Evolutionary conservation across 1,140 invertebrate genomes (phyloP), one percentile per base, ranked within the genome.

Genomic region (Drosophila virilis): DNA sequence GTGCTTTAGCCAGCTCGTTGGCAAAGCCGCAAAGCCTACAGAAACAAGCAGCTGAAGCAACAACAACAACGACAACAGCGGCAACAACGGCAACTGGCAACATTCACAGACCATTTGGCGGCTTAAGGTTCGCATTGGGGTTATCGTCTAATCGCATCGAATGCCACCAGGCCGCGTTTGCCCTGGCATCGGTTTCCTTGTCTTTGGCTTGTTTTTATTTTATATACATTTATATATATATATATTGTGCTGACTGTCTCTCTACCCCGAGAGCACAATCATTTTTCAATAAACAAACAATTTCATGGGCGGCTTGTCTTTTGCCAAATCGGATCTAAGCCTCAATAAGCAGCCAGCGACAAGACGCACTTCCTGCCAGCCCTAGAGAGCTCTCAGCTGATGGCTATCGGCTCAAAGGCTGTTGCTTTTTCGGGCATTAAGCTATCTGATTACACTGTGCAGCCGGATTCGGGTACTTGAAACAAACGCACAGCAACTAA

Each of bases 201-300:
- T 76, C 65, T 64, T 50, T 46, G 2, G 40, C 38, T 51, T 69
- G 66, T 65, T 76, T 65, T 58, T 77, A 48, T 66, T 43, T 51
- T 28, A 57, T 9, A 28, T 13, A 28, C n/a, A 9, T 43, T 38
- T 40, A 51, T 64, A 42, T 38, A 28, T 58, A 43, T 70, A 48
- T 71, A 38, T 50, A 64, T 65, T 65, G 48, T 64, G 38, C 45
- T 40, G 62, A n/a, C 40, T 40, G 38, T 61, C 35, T 28, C 45
- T 62, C 38, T 32, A 15, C 57, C 48, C 77, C 38, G 28, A 52
- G 78, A 70, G 69, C 74, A 77, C 80, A 89, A 89, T 89, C 84
- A 89, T 89, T 89, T 89, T 89, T 89, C 84, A 89, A 89, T 89
- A 89, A 89, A 89, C 84, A 89, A 89, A 89, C 84, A 89, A 89